Evolutionary conservation across 2,113 vertebrate genomes (phyloP), one percentile per base, ranked within the genome.

Genomic region (Passer montanus): DNA sequence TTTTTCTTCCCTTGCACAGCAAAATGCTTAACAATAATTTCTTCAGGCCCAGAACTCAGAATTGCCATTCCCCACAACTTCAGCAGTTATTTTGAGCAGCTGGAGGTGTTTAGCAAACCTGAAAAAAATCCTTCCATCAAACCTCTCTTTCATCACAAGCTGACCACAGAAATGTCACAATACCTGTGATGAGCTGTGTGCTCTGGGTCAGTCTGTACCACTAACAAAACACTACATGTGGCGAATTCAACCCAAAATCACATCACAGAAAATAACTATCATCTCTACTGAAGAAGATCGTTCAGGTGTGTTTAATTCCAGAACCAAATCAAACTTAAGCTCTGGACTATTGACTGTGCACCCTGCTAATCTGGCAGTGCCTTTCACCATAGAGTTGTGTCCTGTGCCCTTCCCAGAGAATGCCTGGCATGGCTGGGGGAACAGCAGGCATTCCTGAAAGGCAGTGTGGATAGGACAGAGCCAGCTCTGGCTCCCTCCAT

Each of bases 1-100:
- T 93, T 95, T 90, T 90, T 93, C 91, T 91, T 83, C 63, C 70
- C 50, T 76, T 85, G 59, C 75, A 80, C 59, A 90, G 75, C 84
- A 94, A 80, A 93, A 79, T 44, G 49, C 59, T 68, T 78, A 53
- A 73, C 49, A 91, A 41, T 35, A 24, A 78, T 73, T 93, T 83
- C 63, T 94, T 74, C 63, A 84, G 69, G 37, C 69, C 44, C 30
- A 44, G 5, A 78, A 58, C 37, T 83, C 49, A 64, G 58, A 64
- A 33, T n/a, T 79, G 62, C 53, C 5, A 6, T 72, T 82, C 53
- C 37, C 37, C 31, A 85, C 39, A 46, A 35, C 41, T 87, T 47
- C n/a, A 73, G 43, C 8, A 4, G 18, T 53, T 66, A 68, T 92
- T 76, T 76, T 17, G 17, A 82, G 46, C n/a, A 73, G 39, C 46